Evolutionary conservation across 1,140 invertebrate species (phyloP), one percentile per base, ranked within the genome.

Genomic region (Pseudomyrmex gracilis): DNA sequence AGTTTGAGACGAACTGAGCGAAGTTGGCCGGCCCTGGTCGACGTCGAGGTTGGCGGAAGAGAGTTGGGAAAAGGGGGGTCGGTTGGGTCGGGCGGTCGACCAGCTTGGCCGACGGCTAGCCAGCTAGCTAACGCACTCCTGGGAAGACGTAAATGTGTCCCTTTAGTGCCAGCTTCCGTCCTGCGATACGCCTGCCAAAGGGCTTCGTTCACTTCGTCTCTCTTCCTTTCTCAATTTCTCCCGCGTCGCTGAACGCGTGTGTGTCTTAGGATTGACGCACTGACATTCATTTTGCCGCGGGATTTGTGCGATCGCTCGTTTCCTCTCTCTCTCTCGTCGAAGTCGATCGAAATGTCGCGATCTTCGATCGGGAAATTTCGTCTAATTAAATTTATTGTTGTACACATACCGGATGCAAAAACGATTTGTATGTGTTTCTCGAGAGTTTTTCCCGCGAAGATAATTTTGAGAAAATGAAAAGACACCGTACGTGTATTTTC

Each of bases 71-170:
- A 60, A 64, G 12, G 49, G 49, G 45, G 64, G 43, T 22, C 76
- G 34, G 63, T 12, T 51, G 10, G 57, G 51, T 51, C n/a, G 78
- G 61, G 55, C 45, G 71, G 66, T 73, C 24, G 58, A 63, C 64
- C 76, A 80, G 74, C 78, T 78, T 74, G 45, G 58, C 67, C 70
- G 85, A 83, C 70, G 73, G 61, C 83, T 68, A 70, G 61, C 85
- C 73, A 68, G 74, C 70, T 71, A 71, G 89, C 83, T 86, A 89
- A 89, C 90, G 89, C 86, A 91, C 91, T 92, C 91, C 87, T 85
- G 92, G 91, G 90, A 92, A 91, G 86, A 90, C 90, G 89, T 91
- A 92, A 92, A 92, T 91, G 91, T 91, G 90, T 92, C 90, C 90
- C 90, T 92, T 92, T 90, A 92, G 89, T 89, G 84, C 85, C 85